A percentile compares a stretch with the other conserved stretches of the same genome.
phyloP scores from a whole-genome alignment of 2,113 vertebrate species.

The Arizona elegans region DNA sequence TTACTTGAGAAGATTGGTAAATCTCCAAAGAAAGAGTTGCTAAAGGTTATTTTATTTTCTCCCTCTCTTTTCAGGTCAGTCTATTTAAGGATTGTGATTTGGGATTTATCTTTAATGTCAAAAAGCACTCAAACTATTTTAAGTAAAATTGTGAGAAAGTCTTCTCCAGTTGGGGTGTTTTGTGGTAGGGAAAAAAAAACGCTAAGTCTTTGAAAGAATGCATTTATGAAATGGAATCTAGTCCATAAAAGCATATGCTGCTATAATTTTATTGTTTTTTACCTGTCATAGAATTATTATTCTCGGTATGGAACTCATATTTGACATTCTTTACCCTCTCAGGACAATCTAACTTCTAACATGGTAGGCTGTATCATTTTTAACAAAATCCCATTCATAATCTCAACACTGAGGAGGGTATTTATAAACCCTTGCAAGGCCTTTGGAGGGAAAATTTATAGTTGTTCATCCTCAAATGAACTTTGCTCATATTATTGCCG shows the following conservation, averaged over 20 bases:
- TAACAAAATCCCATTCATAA: background rate
- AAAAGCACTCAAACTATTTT: slow-evolving; percentile 1
- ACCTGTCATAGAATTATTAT: background rate
- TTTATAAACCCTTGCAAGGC: background rate
- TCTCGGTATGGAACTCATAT: background rate
- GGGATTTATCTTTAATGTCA: background rate
- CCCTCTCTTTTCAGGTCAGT: background rate
- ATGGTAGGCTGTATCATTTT: background rate
- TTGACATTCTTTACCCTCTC: background rate
- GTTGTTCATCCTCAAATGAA: background rate
- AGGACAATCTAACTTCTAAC: background rate
- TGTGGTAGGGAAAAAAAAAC: background rate
- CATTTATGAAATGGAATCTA: background rate
- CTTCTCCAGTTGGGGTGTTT: background rate
- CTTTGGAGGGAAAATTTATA: background rate
- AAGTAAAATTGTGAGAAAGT: background rate
- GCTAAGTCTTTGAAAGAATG: background rate
- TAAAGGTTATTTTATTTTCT: background rate
- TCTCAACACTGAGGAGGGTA: background rate
- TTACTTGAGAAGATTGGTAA: background rate
- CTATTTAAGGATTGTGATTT: background rate
- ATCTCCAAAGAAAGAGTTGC: background rate
- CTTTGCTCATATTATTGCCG: background rate
- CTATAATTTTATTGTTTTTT: background rate
- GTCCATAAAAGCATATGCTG: background rate